Evolutionary conservation across 2,113 vertebrate species (phyloP).

Genomic region (Hystrix cristata): DNA sequence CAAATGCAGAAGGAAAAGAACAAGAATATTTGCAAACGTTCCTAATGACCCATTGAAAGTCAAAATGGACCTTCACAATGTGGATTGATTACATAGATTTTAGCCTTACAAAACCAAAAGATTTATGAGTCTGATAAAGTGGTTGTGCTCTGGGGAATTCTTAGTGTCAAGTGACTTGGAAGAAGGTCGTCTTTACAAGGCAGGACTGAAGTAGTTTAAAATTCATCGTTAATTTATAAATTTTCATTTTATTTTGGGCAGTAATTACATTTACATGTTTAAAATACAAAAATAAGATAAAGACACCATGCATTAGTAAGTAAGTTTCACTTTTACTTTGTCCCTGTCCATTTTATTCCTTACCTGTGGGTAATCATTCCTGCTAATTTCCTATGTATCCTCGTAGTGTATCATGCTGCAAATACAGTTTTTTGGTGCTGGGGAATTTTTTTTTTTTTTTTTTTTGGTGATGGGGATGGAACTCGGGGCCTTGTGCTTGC

Average conservation of each 20-base stretch:
- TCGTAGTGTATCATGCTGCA: neutral
- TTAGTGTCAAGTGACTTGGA: neutral
- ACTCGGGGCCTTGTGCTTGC: too few relatives aligned
- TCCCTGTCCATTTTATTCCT: neutral
- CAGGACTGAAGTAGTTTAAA: neutral
- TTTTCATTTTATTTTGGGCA: neutral
- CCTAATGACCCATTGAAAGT: neutral
- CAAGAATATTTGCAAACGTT: conserved; percentile 6
- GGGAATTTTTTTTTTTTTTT: neutral
- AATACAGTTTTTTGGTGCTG: neutral
- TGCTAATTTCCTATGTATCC: neutral
- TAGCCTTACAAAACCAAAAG: neutral
- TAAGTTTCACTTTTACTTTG: neutral
- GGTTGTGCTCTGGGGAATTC: neutral
- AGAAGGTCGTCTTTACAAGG: neutral
- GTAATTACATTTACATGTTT: neutral
- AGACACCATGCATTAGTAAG: neutral
- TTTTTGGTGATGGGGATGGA: too few relatives aligned
- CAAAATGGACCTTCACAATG: neutral
- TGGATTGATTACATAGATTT: neutral
- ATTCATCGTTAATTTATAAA: neutral
- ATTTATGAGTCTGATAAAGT: neutral
- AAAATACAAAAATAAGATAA: neutral
- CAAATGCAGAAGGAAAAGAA: neutral
- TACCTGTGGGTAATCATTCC: neutral